These are phyloP conservation scores for Pseudomyrmex flavicornis DNA, from an alignment of 1,140 invertebrate genomes.

Conservation along the genomic window DNA sequence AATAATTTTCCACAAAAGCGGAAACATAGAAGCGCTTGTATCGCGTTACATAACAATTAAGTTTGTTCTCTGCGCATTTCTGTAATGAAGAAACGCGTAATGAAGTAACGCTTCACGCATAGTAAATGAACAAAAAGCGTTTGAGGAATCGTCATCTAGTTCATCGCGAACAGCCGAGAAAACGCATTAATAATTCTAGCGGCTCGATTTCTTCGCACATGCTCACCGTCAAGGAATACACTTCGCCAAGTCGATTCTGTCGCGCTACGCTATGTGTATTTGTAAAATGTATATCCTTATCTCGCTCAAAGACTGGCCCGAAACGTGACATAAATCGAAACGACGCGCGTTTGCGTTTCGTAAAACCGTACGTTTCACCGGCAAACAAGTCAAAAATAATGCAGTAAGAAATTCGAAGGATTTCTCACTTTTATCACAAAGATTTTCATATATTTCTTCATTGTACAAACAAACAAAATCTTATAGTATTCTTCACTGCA, in stretches of 20 bases:
- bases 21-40: not conserved
- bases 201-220: not conserved
- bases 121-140: not conserved
- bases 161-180: conserved; percentile 25
- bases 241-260: not conserved
- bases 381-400: not conserved
- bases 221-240: not conserved
- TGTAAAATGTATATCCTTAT: not conserved
- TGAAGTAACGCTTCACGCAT: not conserved
- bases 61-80: not conserved
- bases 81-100: conserved; percentile 24
- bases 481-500: too few relatives aligned
- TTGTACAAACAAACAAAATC: too few relatives aligned
- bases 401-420: too few relatives aligned
- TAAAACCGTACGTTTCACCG: not conserved
- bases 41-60: conserved; percentile 36
- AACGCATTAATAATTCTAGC: conserved; percentile 62
- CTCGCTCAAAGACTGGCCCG: not conserved
- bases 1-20: not conserved
- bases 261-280: not conserved
- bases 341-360: not conserved
- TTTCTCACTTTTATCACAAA: too few relatives aligned
- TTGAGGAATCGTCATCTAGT: conserved; percentile 34
- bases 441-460: too few relatives aligned
- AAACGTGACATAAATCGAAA: conserved; percentile 29